Evolutionary conservation across 2,888 invertebrate species (phyloP), one percentile per base, ranked within the genome.

Genomic region (Caenorhabditis parvicauda): DNA sequence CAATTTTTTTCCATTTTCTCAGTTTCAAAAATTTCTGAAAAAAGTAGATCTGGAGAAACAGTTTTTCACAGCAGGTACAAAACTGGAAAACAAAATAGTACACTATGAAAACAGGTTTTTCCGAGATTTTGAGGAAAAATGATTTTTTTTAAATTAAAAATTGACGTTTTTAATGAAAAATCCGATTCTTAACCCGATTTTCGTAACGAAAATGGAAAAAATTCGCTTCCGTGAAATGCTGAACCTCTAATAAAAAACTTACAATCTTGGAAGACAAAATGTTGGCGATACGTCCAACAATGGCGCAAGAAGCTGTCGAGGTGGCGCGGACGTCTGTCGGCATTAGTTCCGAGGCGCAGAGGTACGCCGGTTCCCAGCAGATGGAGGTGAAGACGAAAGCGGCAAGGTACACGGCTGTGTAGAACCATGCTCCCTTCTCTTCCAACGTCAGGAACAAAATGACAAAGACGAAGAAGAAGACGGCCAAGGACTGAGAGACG

Each of bases 311-410:
- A 7, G 69, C 69, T 7, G 69, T 69, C 7, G 69, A 69, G 3
- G 69, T 69, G 35, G 69, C 69, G 21, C 69, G 53, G 7, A 69
- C 69, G 41, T 69, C 69, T 1, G 69, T 69, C n/a, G 69, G 69
- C 69, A 69, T 69, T 21, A 69, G 39, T 28, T 69, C 69, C 14
- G 65, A 64, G 14, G 69, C 65, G 39, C 65, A 66, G 29, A 69
- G 42, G 21, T 68, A 68, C 41, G 65, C 65, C 12, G 69, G 69
- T 43, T 69, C 69, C 69, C 69, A 69, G 32, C 60, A 60, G 49
- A 69, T 69, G 9, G 65, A 66, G 27, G 65, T 69, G 64, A 69
- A 69, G 2, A 69, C 65, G 54, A 69, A 69, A 29, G 69, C 56
- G n/a, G 56, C 55, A 14, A 68, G 51, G 28, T 68, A 68, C 27